Evolutionary conservation across 2,113 vertebrate genomes (phyloP).

Genomic region (Scartelaos histophorus): DNA sequence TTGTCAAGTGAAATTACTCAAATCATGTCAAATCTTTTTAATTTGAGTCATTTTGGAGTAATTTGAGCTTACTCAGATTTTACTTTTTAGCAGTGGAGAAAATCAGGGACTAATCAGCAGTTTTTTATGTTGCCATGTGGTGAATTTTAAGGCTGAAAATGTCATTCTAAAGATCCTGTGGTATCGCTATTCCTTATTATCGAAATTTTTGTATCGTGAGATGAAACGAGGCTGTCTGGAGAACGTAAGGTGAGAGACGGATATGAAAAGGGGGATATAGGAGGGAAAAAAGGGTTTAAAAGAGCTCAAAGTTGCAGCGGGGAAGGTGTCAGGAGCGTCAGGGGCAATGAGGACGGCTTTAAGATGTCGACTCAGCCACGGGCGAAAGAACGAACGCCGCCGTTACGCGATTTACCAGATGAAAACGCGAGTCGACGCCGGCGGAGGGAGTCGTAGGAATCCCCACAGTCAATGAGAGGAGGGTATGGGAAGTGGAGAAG

Average conservation of each 20-base stretch:
- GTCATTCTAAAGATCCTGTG: no score
- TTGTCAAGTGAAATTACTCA: no score
- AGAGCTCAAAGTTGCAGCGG: slow-evolving; percentile 43
- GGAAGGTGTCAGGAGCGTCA: slow-evolving; percentile 49
- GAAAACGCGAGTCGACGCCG: slow-evolving; percentile 28
- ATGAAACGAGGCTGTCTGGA: slow-evolving; percentile 36
- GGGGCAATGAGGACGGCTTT: slow-evolving; percentile 31
- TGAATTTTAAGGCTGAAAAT: no score
- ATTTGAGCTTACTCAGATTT: no score
- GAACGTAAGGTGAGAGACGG: slow-evolving; percentile 51
- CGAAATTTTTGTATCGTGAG: not conserved
- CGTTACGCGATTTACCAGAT: slow-evolving; percentile 34
- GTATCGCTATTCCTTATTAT: no score
- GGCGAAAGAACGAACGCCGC: slow-evolving; percentile 24
- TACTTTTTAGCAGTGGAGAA: no score
- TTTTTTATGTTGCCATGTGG: no score
- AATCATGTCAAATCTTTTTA: no score
- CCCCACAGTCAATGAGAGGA: slow-evolving; percentile 14
- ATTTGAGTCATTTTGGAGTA: no score
- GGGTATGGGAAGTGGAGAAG: not conserved
- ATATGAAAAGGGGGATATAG: slow-evolving; percentile 20
- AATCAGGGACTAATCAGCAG: no score
- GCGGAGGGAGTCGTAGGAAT: slow-evolving; percentile 16
- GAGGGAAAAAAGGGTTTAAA: slow-evolving; percentile 20
- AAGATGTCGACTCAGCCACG: slow-evolving; percentile 21